Percentiles rank a stretch among this genome's conserved stretches.
Evolutionary conservation across 2,797 vertebrate species (phyloP).

Genomic region (Odontamblyopus rebecca): DNA sequence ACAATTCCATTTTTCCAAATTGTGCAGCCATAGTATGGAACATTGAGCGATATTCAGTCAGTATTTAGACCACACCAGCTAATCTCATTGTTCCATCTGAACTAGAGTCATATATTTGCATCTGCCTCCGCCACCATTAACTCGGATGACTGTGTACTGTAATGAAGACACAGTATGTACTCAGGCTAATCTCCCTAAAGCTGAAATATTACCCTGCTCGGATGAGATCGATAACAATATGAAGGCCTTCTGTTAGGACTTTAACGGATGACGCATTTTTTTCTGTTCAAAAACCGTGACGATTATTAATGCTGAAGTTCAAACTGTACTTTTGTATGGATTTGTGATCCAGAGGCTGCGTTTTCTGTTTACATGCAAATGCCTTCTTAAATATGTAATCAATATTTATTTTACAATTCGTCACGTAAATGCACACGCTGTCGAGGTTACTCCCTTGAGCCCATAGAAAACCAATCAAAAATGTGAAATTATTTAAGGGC

Average conservation of each 20-base stretch:
- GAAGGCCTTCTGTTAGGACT: not conserved
- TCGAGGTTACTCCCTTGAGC: not conserved
- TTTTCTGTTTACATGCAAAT: not conserved
- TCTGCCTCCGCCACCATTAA: not conserved
- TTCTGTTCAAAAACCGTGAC: not conserved
- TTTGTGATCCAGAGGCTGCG: not conserved
- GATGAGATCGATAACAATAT: conserved; percentile 7
- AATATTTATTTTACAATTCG: not conserved
- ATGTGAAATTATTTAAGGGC: not conserved
- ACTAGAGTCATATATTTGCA: not conserved
- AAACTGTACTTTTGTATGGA: not conserved
- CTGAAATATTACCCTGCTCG: not conserved
- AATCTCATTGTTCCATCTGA: not conserved
- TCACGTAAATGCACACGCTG: not conserved
- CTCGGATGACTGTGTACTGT: not conserved
- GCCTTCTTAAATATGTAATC: not conserved
- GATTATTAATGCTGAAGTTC: not conserved
- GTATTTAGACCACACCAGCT: too few species aligned
- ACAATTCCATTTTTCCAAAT: too few species aligned
- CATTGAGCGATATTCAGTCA: too few species aligned
- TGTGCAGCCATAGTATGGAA: too few species aligned
- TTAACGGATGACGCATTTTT: not conserved
- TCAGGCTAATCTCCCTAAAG: conserved; percentile 5
- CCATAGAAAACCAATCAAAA: not conserved
- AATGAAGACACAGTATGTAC: conserved; percentile 10